Percentiles rank a stretch among this genome's conserved stretches.
Evolutionary conservation across 2,113 vertebrate genomes (phyloP).

Genomic region (Bos indicus): DNA sequence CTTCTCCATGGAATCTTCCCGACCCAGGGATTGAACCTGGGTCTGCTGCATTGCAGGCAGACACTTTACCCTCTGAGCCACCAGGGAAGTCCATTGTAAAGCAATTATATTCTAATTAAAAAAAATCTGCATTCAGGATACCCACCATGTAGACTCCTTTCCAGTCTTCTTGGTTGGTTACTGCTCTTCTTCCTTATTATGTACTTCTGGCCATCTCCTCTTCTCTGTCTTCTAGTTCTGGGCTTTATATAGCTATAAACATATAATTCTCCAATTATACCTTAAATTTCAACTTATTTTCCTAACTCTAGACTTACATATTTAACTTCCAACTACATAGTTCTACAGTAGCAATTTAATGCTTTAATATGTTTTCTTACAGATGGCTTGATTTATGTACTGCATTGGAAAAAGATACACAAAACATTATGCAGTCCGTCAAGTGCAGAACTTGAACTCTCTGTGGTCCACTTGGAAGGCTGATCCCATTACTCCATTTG

Average conservation of each 20-base stretch:
- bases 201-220: background rate
- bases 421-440: background rate
- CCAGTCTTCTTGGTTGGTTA: background rate
- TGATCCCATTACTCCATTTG: background rate
- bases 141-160: too few relatives aligned
- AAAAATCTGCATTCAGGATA: background rate
- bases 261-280: background rate
- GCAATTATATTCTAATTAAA: background rate
- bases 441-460: background rate
- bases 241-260: background rate
- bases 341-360: background rate
- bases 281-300: background rate
- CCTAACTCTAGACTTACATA: background rate
- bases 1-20: background rate
- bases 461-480: background rate
- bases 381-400: background rate
- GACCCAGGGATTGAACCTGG: accelerated
- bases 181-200: background rate
- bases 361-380: background rate
- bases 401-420: background rate
- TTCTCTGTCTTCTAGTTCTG: background rate
- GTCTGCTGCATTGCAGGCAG: background rate
- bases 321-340: background rate
- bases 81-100: background rate
- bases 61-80: background rate